phyloP scores from a whole-genome alignment of 92 coral and sea anemone species.

The Parazoanthus darwini region DNA sequence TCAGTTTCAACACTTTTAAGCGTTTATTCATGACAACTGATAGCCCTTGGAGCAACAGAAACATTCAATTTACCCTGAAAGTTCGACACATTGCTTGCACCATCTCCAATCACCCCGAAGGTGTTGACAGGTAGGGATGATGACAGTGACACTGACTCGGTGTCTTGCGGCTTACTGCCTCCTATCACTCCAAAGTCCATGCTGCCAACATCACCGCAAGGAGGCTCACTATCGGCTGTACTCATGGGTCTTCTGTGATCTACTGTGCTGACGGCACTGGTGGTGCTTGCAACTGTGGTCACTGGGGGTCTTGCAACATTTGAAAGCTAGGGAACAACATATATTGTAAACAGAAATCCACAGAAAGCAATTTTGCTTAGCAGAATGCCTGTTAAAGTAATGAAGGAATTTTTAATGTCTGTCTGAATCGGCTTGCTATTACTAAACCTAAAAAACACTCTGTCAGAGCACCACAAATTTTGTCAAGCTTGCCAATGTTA shows the following conservation, averaged over 20 bases:
- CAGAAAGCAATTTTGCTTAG: neutral
- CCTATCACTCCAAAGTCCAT: constrained; percentile 61
- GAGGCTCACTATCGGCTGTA: constrained; percentile 51
- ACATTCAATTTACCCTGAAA: constrained; percentile 54
- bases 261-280: constrained; percentile 75
- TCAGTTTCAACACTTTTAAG: too few species aligned
- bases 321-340: constrained; percentile 15
- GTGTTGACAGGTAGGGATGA: constrained; percentile 40
- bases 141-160: constrained; percentile 1
- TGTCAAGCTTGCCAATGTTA: too few species aligned
- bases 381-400: too few species aligned
- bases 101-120: constrained; percentile 86
- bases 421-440: too few species aligned
- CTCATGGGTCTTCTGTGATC: constrained; percentile 53
- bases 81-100: constrained; percentile 51
- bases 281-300: constrained; percentile 74
- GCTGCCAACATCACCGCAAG: constrained; percentile 29
- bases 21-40: too few species aligned
- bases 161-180: constrained; percentile 38
- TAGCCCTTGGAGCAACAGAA: neutral
- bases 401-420: too few species aligned
- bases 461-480: too few species aligned
- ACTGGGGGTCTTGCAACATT: constrained; percentile 47
- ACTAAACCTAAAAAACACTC: too few species aligned
- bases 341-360: neutral